Evolutionary conservation across 2,797 vertebrate genomes (phyloP).

Genomic region (Selene dorsalis): DNA sequence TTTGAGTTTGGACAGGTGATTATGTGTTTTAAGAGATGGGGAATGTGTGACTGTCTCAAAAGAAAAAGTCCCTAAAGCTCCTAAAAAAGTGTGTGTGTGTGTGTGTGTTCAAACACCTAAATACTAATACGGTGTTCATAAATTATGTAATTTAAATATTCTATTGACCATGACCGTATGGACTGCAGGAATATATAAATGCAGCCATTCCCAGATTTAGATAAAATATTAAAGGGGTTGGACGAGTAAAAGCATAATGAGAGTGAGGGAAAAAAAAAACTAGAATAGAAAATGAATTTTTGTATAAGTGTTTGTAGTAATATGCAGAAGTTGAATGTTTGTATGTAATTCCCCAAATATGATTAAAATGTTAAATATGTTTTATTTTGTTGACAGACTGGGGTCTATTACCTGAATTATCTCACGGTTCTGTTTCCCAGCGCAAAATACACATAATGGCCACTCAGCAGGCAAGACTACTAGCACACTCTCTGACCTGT

Average conservation of each 20-base stretch:
- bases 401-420: constrained; percentile 88
- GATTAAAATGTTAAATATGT: not conserved
- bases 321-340: not conserved
- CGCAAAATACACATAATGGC: constrained; percentile 85
- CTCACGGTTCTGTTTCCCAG: constrained; percentile 83
- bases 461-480: constrained; percentile 83
- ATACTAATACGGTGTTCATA: too few relatives aligned
- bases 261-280: too few relatives aligned
- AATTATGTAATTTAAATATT: not conserved
- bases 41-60: too few relatives aligned
- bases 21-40: too few relatives aligned
- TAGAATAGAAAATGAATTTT: too few relatives aligned
- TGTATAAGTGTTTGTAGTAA: too few relatives aligned
- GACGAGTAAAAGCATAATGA: not conserved
- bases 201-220: not conserved
- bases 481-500: constrained; percentile 90
- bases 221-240: not conserved
- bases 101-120: too few relatives aligned
- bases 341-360: not conserved
- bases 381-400: constrained; percentile 82
- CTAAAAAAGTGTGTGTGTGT: not conserved
- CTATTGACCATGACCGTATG: not conserved
- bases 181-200: not conserved
- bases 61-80: too few relatives aligned
- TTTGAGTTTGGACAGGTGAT: too few relatives aligned